phyloP scores from a whole-genome alignment of 2,888 invertebrate genomes.

The Cactoblastis cactorum region DNA sequence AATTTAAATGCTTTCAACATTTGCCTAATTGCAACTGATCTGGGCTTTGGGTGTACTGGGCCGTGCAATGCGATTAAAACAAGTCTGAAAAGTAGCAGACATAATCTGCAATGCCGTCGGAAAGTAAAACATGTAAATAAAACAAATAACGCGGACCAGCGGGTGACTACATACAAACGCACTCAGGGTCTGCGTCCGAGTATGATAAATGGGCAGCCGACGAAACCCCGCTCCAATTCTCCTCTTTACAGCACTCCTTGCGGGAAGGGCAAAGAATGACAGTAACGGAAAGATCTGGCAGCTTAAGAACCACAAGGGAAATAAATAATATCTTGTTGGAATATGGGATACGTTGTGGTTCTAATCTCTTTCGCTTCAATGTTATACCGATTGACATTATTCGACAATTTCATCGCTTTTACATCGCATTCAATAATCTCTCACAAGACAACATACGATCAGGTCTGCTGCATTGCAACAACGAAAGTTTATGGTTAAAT shows the following conservation, averaged over 20 bases:
- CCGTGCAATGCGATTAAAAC: slow-evolving; percentile 5
- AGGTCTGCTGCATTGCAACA: too few species aligned
- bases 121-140: slow-evolving; percentile 53
- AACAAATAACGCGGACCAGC: slow-evolving; percentile 46
- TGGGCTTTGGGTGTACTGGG: slow-evolving; percentile 2
- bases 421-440: background rate
- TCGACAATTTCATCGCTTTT: background rate
- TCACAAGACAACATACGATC: background rate
- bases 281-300: slow-evolving; percentile 60
- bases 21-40: slow-evolving; percentile 10
- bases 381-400: background rate
- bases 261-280: slow-evolving; percentile 52
- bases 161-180: slow-evolving; percentile 64
- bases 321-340: slow-evolving; percentile 23
- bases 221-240: slow-evolving; percentile 50
- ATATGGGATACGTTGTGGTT: slow-evolving; percentile 16
- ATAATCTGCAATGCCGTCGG: slow-evolving; percentile 36
- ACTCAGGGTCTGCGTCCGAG: slow-evolving; percentile 58
- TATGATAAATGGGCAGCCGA: slow-evolving; percentile 64
- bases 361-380: background rate
- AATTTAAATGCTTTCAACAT: slow-evolving; percentile 3
- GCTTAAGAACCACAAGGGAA: slow-evolving; percentile 40
- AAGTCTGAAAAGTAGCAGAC: slow-evolving; percentile 14
- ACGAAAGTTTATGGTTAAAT: too few species aligned
- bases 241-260: slow-evolving; percentile 45